Conservation (phyloP, 2,113 vertebrate species). For the Protomyctophum bolini region DNA sequence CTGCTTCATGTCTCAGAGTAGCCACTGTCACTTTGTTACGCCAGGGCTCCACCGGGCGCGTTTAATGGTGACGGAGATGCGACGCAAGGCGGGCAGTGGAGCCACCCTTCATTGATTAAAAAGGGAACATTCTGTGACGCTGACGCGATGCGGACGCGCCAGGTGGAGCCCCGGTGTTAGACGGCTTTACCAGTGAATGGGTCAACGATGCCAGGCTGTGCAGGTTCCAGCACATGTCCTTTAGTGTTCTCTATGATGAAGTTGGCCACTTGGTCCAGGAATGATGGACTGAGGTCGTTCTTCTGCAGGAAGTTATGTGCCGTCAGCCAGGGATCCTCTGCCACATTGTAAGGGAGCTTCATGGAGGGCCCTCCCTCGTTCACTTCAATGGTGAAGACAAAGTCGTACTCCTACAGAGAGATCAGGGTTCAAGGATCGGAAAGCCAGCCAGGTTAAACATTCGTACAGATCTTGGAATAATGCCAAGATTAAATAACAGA, state of each 20-base stretch:
- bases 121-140: no score
- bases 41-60: no score
- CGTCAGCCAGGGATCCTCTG: conserved; percentile 94
- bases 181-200: conserved; percentile 89
- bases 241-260: conserved; percentile 98
- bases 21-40: no score
- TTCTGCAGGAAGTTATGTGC: conserved; percentile 96
- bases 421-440: not conserved
- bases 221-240: conserved; percentile 83
- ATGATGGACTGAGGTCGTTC: conserved; percentile 94
- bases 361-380: conserved; percentile 93
- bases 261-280: conserved; percentile 97
- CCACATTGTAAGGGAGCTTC: conserved; percentile 93
- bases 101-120: no score
- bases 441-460: not conserved
- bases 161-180: no score
- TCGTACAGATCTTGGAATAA: not conserved
- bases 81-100: no score
- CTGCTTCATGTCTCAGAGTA: no score
- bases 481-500: no score
- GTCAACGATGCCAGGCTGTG: conserved; percentile 80
- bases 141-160: no score
- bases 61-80: no score
- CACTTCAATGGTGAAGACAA: conserved; percentile 95
- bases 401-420: conserved; percentile 90